Conservation (phyloP, 1,140 invertebrate genomes). For the Akabosia matsudoensis region DNA sequence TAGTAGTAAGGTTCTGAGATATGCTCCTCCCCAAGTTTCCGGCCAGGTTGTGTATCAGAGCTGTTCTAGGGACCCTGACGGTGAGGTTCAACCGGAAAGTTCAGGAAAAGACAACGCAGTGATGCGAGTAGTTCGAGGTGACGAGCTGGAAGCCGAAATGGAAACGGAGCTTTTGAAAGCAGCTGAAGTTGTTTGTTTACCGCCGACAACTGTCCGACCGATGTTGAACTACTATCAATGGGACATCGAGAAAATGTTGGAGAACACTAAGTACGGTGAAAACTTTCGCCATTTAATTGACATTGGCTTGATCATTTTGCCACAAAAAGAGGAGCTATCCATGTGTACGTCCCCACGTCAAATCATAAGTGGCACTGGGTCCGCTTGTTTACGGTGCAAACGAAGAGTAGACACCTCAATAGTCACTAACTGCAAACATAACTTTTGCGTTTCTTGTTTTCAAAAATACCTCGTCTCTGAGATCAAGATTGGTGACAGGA, state of each 20-base stretch:
- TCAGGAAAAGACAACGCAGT: no score
- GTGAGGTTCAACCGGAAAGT: no score
- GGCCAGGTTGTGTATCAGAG: no score
- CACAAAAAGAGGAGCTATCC: no score
- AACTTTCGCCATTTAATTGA: not conserved
- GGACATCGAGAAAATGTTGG: not conserved
- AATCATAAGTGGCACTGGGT: not conserved
- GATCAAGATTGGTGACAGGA: not conserved
- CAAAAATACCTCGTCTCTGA: not conserved
- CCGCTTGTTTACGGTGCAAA: not conserved
- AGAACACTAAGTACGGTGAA: not conserved
- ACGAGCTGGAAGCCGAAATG: not conserved
- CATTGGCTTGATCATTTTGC: not conserved
- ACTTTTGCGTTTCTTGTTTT: not conserved
- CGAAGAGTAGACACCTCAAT: not conserved
- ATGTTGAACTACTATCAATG: not conserved
- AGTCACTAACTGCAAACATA: not conserved
- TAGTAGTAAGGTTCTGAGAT: no score
- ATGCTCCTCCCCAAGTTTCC: no score
- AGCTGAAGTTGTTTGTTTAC: not conserved
- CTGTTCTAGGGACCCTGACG: no score
- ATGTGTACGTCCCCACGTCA: no score
- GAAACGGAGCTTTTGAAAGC: not conserved
- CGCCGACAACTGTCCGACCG: not conserved
- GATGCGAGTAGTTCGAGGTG: not conserved